Conservation (phyloP, 53 echinoderm and acorn worm genomes). For the Luidia sarsii region DNA sequence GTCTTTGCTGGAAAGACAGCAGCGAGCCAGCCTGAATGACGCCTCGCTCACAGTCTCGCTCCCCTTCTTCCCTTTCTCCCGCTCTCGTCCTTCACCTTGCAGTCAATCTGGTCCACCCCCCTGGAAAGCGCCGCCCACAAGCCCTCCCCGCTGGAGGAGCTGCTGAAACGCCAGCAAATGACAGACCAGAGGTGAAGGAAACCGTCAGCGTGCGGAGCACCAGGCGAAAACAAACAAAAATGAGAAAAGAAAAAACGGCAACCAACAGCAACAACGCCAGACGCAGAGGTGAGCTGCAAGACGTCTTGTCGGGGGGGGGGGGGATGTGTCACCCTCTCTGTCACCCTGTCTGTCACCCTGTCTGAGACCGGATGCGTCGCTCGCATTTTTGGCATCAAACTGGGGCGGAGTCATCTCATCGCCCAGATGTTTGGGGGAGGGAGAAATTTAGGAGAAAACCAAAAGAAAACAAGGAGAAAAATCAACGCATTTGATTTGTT, state of each 20-base stretch:
- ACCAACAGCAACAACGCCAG: constrained; percentile 9
- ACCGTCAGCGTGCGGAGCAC: not conserved
- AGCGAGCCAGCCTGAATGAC: no score
- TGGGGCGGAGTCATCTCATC: no score
- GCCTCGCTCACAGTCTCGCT: no score
- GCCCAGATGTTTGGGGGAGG: no score
- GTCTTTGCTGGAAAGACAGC: no score
- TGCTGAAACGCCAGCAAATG: constrained; percentile 76
- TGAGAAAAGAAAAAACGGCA: no score
- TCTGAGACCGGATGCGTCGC: constrained; percentile 33
- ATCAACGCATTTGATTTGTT: constrained; percentile 46
- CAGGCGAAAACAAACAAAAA: constrained; percentile 13
- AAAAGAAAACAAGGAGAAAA: constrained; percentile 4
- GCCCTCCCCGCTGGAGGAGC: constrained; percentile 85
- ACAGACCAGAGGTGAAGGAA: constrained; percentile 94
- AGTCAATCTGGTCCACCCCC: constrained; percentile 99
- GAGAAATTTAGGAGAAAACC: not conserved
- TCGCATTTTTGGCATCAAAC: constrained; percentile 9
- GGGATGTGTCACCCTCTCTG: constrained; percentile 32
- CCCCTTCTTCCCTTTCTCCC: no score
- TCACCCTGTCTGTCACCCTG: constrained; percentile 42
- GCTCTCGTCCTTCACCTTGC: constrained; percentile 4
- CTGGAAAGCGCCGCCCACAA: constrained; percentile 62
- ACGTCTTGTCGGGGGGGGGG: no score
- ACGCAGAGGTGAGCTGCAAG: constrained; percentile 11